Evolutionary conservation across 2,113 vertebrate genomes (phyloP), one percentile per base, ranked within the genome.

Genomic region (Lanius collurio): DNA sequence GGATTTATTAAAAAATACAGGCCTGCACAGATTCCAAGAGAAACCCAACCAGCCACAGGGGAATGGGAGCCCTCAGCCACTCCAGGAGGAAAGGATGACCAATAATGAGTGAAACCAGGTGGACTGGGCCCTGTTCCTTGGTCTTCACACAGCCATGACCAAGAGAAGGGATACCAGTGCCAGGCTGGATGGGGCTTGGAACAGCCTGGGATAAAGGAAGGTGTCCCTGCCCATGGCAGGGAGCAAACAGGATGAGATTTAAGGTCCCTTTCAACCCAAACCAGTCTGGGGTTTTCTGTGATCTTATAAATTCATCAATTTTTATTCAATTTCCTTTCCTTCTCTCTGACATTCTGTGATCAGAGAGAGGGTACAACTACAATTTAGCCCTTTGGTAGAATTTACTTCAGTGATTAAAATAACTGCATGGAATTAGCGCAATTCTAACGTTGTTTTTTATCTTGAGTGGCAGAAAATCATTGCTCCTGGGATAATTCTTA

Each of bases 401-500:
- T 94, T 97, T 94, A 97, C 94, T 87, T 39, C 81, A 64, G 90
- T 91, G 92, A 96, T 95, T 96, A 96, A 92, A 97, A 93, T 73
- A 95, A 93, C 80, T 69, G 75, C 60, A 27, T 33, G 71, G 94
- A 93, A 96, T 93, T 95, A 96, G 94, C 18, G 0, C 91, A 78
- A 86, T 92, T 89, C 81, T 22, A 78, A 52, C 7, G 3, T 83
- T 93, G 86, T 89, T 95, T 97, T 91, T 96, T 73, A 94, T 95
- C 88, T 53, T 11, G 88, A 94, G 94, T 82, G 94, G 93, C 96
- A 95, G 95, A 94, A 96, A 97, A 94, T 85, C 95, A 88, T 96
- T 68, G 79, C 89, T 95, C 50, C 92, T 94, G 93, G 96, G 92
- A 89, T 96, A 81, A 94, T 88, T 84, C 92, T 86, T 94, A 93